Percentiles rank a stretch among this genome's conserved stretches.
phyloP scores from a whole-genome alignment of 2,113 vertebrate species.

The Scytalopus superciliaris region DNA sequence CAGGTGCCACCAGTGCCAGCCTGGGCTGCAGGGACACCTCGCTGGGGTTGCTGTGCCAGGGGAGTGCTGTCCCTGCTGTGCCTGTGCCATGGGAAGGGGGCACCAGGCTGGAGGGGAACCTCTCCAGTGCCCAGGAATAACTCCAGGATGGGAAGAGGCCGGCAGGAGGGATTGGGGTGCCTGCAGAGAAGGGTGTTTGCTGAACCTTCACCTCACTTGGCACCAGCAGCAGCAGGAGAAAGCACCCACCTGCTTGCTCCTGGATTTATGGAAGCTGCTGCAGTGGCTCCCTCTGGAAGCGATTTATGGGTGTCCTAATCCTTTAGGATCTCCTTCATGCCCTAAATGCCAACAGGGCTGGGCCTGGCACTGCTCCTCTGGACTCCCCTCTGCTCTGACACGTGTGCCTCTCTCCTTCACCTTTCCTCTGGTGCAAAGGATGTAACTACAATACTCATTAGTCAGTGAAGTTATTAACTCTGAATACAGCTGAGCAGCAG shows the following conservation, averaged over 20 bases:
- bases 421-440: background rate
- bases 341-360: accelerated
- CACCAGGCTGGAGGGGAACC: background rate
- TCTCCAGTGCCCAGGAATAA: background rate
- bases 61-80: too few relatives aligned
- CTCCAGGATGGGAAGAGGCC: background rate
- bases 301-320: background rate
- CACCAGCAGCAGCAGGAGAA: background rate
- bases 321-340: background rate
- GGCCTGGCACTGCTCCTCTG: background rate
- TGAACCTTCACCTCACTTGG: background rate
- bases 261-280: background rate
- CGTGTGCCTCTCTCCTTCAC: background rate
- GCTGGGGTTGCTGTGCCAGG: too few relatives aligned
- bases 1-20: too few relatives aligned
- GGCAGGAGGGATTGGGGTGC: background rate
- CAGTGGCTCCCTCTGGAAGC: background rate
- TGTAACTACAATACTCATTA: background rate
- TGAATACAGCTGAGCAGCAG: background rate
- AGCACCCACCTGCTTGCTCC: background rate
- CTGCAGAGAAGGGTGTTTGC: background rate
- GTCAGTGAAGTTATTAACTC: background rate
- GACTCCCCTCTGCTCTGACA: accelerated
- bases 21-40: background rate
- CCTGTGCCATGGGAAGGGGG: background rate